Evolutionary conservation across 2,888 invertebrate species (phyloP), one percentile per base, ranked within the genome.

Genomic region (Stictocephala bisonia): DNA sequence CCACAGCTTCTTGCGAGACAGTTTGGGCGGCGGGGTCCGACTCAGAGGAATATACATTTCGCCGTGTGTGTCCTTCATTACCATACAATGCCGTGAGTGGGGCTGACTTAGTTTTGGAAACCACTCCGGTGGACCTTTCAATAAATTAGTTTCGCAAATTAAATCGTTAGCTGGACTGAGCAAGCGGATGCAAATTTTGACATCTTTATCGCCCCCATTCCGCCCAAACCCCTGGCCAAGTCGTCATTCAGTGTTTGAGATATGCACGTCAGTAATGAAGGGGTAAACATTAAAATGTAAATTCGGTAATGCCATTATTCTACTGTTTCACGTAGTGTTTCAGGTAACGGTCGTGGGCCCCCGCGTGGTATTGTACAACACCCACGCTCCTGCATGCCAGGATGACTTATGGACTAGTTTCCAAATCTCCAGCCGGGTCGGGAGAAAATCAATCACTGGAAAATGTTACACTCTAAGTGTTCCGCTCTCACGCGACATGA

Each of bases 241-340:
- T 27, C 22, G 56, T 56, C 56, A 29, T 56, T 56, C 18, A 13
- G 56, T 3, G 7, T 6, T 31, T 56, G 56, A 56, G 18, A 56
- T 56, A 56, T 51, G 51, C 56, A 24, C 27, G n/a, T 18, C 3
- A n/a, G 51, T 51, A 51, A 51, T 51, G 51, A 51, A 51, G 51
- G 51, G 56, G 56, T 56, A 29, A 29, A 56, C 56, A 56, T 56
- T 56, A 56, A 56, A 56, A 56, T 56, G 56, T 27, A 56, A 56
- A 56, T 56, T 20, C 56, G 56, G 56, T 29, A 56, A 56, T 56
- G 31, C 56, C 56, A 56, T 56, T 29, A 56, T 56, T 56, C 56
- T 56, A 56, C 56, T 56, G 56, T 56, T 56, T 56, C 56, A 56
- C 29, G 22, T 31, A 18, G 56, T n/a, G n/a, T 56, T 56, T 29